Conservation (phyloP, 2,888 invertebrate species). For the Philaethria dido region DNA sequence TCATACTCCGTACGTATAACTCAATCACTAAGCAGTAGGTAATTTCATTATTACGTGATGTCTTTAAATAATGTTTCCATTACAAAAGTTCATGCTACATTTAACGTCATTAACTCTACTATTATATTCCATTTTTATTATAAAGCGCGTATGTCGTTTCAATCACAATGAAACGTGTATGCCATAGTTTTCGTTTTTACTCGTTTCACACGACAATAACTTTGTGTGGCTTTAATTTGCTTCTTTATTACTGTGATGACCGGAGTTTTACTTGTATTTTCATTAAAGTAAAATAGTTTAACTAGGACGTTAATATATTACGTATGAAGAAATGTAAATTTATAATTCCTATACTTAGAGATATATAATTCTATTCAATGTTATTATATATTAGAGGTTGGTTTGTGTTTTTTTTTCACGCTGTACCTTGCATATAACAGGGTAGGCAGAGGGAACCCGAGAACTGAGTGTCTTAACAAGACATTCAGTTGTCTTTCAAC, state of each 20-base stretch:
- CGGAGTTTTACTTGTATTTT: not conserved
- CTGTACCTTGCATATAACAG: too few relatives aligned
- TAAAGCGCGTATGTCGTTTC: conserved; percentile 18
- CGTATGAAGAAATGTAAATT: not conserved
- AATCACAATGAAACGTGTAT: conserved; percentile 16
- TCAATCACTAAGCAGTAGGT: conserved; percentile 5
- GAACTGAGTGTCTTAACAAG: too few relatives aligned
- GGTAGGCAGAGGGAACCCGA: too few relatives aligned
- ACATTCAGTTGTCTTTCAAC: too few relatives aligned
- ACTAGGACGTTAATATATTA: not conserved
- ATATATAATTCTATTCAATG: not conserved
- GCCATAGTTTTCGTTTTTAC: conserved; percentile 10
- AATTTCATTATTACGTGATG: conserved; percentile 4
- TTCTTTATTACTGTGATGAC: conserved; percentile 15
- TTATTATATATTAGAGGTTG: too few relatives aligned
- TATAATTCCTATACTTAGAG: not conserved
- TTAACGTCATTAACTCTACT: conserved; percentile 14
- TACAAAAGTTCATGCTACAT: conserved; percentile 6
- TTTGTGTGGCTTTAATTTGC: conserved; percentile 16
- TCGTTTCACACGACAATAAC: conserved; percentile 12
- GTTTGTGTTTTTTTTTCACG: too few relatives aligned
- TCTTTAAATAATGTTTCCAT: conserved; percentile 16
- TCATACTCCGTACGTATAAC: not conserved
- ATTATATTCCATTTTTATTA: conserved; percentile 13
- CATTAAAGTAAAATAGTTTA: not conserved